Evolutionary conservation across 2,888 invertebrate species (phyloP), one percentile per base, ranked within the genome.

Genomic region (Microctonus aethiopoides): DNA sequence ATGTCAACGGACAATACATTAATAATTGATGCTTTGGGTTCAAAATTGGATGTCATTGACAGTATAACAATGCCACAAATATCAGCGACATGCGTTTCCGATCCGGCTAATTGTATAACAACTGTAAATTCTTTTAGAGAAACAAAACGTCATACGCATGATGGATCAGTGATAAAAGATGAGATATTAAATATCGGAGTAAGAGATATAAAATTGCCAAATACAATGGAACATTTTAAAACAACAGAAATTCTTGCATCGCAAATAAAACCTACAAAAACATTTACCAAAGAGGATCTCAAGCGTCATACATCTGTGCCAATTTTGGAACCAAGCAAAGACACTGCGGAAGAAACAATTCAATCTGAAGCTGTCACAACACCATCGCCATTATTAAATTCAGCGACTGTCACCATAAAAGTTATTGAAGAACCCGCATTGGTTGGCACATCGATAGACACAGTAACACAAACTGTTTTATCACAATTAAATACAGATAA

Each of bases 201-300:
- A 13, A 51, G 54, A 41, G 59, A 65, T 16, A 9, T 54, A 10
- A 39, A 13, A 32, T n/a, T 22, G 9, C 7, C 13, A 10, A 59
- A 20, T 26, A 22, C 64, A 26, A 16, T 52, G 3, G 66, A 62
- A 29, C 57, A 51, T 20, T 26, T 57, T 0, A 65, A 61, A 75
- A 72, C 76, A 59, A 86, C 87, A 41, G 75, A 72, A 86, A 87
- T 80, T 68, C 70, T 74, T 82, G 77, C 80, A 0, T 69, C 78
- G 0, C 83, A 83, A 36, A 83, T 83, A 22, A 85, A 81, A 68
- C 82, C 82, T 0, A 82, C 80, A 24, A 84, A 81, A 63, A 82
- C 82, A 0, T 51, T 80, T 5, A 75, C 62, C 7, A 78, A 78
- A 24, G 82, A 84, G 10, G 81, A 85, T 26, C 20, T 75, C 9